Percentiles rank a stretch among this genome's conserved stretches.
phyloP scores from a whole-genome alignment of 2,113 vertebrate species.

The Alethe diademata region DNA sequence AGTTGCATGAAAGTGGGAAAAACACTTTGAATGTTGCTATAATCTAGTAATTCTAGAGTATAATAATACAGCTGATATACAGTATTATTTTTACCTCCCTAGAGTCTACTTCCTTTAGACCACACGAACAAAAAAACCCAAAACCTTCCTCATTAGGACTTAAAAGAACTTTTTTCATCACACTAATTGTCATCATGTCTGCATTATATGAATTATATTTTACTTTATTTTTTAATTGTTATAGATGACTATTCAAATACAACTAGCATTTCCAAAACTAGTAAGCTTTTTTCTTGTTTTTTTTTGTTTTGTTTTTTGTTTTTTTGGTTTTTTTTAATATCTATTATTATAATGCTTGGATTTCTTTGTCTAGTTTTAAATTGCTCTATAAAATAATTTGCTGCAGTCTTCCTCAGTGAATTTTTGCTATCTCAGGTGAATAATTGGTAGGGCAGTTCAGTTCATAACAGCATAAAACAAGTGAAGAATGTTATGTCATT shows the following conservation, averaged over 20 bases:
- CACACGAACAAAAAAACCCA: not conserved
- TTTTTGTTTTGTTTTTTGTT: not conserved
- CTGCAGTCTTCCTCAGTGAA: not conserved
- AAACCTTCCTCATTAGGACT: conserved; percentile 13
- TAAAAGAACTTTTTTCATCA: not conserved
- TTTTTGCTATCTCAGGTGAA: not conserved
- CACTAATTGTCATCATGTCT: not conserved
- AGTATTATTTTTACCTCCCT: conserved; percentile 12
- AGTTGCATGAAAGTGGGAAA: conserved; percentile 3
- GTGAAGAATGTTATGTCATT: not conserved
- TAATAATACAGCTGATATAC: conserved; percentile 47
- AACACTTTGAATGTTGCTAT: not conserved
- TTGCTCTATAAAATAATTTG: not conserved
- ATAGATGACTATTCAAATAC: not conserved
- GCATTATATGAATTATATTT: not conserved
- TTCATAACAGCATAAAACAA: not conserved
- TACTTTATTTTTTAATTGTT: not conserved
- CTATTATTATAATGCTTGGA: not conserved
- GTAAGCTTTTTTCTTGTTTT: not conserved
- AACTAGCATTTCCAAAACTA: not conserved
- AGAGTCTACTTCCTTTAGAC: not conserved
- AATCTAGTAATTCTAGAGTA: conserved; percentile 18
- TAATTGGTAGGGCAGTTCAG: not conserved
- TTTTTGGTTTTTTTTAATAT: not conserved
- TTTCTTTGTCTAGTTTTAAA: not conserved